Evolutionary conservation across 2,113 vertebrate genomes (phyloP), one percentile per base, ranked within the genome.

Genomic region (Apaloderma vittatum): DNA sequence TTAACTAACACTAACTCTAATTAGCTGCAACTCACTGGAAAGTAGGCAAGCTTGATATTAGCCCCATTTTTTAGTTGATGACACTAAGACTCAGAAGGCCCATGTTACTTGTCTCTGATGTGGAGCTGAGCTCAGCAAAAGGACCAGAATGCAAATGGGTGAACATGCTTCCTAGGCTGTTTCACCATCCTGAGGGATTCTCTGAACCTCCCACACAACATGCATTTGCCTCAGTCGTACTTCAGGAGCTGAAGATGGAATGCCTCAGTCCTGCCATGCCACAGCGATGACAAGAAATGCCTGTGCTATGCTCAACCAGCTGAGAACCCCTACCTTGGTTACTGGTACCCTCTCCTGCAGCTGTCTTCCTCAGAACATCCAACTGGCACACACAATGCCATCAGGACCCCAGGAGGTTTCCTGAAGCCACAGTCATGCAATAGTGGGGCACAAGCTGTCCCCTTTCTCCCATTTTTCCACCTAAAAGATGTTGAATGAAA

Each of bases 31-130:
- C 59, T 94, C 43, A 55, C 72, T 91, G 55, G 61, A 90, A 95
- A 91, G 93, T 84, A 91, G 76, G 68, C 81, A 89, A 92, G 79
- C 83, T 87, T 88, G 68, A 72, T 93, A 89, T 95, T 94, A 92
- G 65, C 72, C 57, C 52, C 6, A 0, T 89, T 87, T 95, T 96
- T 89, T 37, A 94, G 61, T 52, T 85, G 68, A n/a, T 88, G 70
- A 89, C 86, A 84, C 55, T 66, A 62, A 85, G 52, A 91, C 40
- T 82, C 36, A 68, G 36, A 86, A 78, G 17, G n/a, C 52, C 40
- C 12, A 78, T 82, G 54, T 70, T 57, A 23, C 70, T 85, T 2
- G 5, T 81, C 65, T 75, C 29, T 3, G 2, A 26, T 55, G 9
- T 65, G 32, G 43, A 92, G 43, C 12, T 19, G 32, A 91, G 36